Conservation (phyloP, 2,888 invertebrate species). For the Parascotia fuliginaria region DNA sequence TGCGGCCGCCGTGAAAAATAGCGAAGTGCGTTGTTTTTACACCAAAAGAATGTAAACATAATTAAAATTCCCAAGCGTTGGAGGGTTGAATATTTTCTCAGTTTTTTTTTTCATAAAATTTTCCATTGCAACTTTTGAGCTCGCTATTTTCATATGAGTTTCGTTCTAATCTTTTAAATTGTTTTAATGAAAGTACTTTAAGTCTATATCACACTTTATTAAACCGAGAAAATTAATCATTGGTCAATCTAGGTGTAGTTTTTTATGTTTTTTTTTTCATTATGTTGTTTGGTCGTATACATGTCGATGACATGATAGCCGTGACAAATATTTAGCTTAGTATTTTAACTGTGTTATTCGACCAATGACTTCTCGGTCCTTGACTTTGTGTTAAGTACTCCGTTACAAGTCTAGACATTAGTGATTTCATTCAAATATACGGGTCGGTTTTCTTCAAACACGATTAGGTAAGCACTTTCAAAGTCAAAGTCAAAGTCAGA, state of each 20-base stretch:
- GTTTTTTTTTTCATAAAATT: constrained; percentile 39
- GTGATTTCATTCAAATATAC: too few species aligned
- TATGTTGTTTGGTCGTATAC: too few species aligned
- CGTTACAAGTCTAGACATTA: too few species aligned
- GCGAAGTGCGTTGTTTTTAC: constrained; percentile 54
- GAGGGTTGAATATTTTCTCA: constrained; percentile 39
- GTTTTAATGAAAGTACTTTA: constrained; percentile 28
- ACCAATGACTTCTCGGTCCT: too few species aligned
- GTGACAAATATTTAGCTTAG: too few species aligned
- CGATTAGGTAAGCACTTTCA: too few species aligned
- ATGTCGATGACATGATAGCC: too few species aligned
- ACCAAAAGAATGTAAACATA: constrained; percentile 69
- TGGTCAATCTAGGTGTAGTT: background rate
- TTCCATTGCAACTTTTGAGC: constrained; percentile 16
- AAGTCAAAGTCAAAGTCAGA: too few species aligned
- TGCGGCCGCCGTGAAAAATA: constrained; percentile 52
- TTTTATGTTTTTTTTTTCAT: too few species aligned
- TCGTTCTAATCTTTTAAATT: constrained; percentile 11
- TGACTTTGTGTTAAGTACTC: too few species aligned
- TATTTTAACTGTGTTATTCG: too few species aligned
- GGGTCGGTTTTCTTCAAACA: too few species aligned
- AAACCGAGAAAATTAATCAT: background rate
- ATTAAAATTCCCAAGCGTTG: constrained; percentile 62
- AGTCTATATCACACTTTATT: constrained; percentile 8
- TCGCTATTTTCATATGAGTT: constrained; percentile 22